Evolutionary conservation across 1,140 invertebrate species (phyloP).

Genomic region (Drepana arcuata): DNA sequence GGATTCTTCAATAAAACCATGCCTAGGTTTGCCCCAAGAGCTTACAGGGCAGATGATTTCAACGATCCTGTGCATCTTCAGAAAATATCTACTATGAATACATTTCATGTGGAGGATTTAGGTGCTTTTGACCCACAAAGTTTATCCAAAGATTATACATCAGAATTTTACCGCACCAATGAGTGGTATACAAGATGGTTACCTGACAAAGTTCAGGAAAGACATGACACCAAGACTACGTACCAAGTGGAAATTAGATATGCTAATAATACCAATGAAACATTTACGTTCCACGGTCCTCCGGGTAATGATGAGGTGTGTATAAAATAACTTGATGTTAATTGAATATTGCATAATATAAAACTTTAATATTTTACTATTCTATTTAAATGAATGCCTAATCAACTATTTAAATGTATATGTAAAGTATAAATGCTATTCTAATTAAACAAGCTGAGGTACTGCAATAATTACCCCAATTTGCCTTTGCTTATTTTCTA

Average conservation of each 20-base stretch:
- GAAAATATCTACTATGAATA: conserved; percentile 92
- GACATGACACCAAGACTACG: conserved; percentile 96
- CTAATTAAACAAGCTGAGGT: too few relatives aligned
- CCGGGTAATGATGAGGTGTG: conserved; percentile 86
- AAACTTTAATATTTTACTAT: too few relatives aligned
- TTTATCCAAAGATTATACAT: conserved; percentile 89
- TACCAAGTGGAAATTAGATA: conserved; percentile 93
- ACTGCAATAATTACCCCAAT: too few relatives aligned
- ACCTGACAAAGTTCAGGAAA: conserved; percentile 84
- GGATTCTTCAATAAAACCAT: conserved; percentile 98
- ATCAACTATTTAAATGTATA: too few relatives aligned
- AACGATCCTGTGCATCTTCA: conserved; percentile 95
- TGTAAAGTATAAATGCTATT: too few relatives aligned
- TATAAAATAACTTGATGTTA: too few relatives aligned
- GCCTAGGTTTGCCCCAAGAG: conserved; percentile 94
- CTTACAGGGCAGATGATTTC: conserved; percentile 92
- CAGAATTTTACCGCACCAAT: conserved; percentile 92
- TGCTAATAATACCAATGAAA: conserved; percentile 96
- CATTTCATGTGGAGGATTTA: conserved; percentile 86
- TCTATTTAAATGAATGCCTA: too few relatives aligned
- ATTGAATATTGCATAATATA: too few relatives aligned
- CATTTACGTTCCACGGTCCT: conserved; percentile 95
- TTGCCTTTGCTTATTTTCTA: too few relatives aligned
- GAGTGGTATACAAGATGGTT: conserved; percentile 94
- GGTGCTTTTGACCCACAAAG: conserved; percentile 84